A percentile compares a stretch with the other conserved stretches of the same genome.
Conservation (phyloP, 2,113 vertebrate species). For the crab-eating macaque (Macaca fascicularis) region T2T-MFA8v1.1 NC_088375.1:26444501-26445000, state of each 20-base stretch:
- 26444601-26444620: not conserved
- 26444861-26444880: not conserved
- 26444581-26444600: not conserved
- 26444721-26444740: not conserved
- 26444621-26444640: not conserved
- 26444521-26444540: not conserved
- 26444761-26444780: not conserved
- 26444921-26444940: not conserved
- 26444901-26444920: not conserved
- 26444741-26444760: not conserved
- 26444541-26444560: not conserved
- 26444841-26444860: not conserved
- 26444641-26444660: not conserved
- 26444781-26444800: not conserved
- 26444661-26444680: not conserved
- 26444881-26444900: not conserved
- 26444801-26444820: not conserved
- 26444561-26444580: not conserved
- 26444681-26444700: not conserved
- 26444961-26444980: not conserved
- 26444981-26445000: not conserved
- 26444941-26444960: not conserved
- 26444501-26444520: not conserved
- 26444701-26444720: not conserved
- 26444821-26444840: not conserved